phyloP scores from a whole-genome alignment of 2,797 vertebrate species.

The Siniperca undulata region DNA sequence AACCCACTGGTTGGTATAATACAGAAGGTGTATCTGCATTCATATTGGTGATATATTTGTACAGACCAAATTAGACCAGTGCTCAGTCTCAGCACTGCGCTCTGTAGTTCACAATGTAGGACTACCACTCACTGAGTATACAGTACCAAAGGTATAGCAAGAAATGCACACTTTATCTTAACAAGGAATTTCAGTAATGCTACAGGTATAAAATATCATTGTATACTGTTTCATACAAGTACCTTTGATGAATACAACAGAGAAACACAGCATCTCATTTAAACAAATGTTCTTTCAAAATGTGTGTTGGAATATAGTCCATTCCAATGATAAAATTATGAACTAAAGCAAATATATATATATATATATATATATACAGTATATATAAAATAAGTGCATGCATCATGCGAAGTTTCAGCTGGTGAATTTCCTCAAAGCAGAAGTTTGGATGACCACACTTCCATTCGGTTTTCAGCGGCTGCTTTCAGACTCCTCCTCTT shows the following conservation, averaged over 20 bases:
- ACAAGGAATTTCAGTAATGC: slow-evolving; percentile 33
- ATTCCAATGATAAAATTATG: slow-evolving; percentile 11
- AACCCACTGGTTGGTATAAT: background rate
- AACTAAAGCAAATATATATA: slow-evolving; percentile 39
- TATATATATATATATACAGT: slow-evolving; percentile 23
- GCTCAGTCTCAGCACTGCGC: slow-evolving; percentile 36
- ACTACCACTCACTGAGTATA: slow-evolving; percentile 23
- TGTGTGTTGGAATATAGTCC: slow-evolving; percentile 43
- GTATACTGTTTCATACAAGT: slow-evolving; percentile 39
- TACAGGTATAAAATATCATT: slow-evolving; percentile 26
- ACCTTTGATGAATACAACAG: slow-evolving; percentile 48
- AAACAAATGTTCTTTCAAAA: slow-evolving; percentile 34
- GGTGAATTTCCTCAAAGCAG: slow-evolving; percentile 12
- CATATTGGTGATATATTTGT: slow-evolving; percentile 15
- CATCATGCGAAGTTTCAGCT: slow-evolving; percentile 53
- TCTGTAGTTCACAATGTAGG: slow-evolving; percentile 9
- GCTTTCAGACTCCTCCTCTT: slow-evolving; percentile 19
- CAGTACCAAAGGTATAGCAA: slow-evolving; percentile 52
- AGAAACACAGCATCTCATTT: slow-evolving; percentile 41
- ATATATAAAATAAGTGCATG: slow-evolving; percentile 74
- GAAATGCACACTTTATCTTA: slow-evolving; percentile 39
- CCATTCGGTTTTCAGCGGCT: slow-evolving; percentile 24
- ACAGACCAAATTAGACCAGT: slow-evolving; percentile 7
- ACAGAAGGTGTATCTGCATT: slow-evolving; percentile 11
- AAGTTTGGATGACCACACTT: slow-evolving; percentile 14